A percentile compares a stretch with the other conserved stretches of the same genome.
Evolutionary conservation across 2,888 invertebrate genomes (phyloP).

Genomic region (Eupithecia vulgata): DNA sequence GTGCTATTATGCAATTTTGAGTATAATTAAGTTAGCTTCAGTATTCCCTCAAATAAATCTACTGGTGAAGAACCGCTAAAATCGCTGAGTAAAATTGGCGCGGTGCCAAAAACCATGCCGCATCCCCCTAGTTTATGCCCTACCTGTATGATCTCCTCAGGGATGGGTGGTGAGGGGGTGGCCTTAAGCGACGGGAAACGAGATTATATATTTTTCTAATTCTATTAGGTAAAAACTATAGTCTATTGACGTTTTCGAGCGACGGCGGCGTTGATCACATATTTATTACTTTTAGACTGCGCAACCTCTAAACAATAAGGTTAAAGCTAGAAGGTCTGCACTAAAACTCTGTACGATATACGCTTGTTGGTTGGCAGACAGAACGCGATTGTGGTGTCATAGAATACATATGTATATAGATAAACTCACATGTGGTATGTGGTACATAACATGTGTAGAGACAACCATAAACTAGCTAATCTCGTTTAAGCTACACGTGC

Average conservation of each 20-base stretch:
- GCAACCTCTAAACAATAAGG: no score
- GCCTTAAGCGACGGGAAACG: neutral
- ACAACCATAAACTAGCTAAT: no score
- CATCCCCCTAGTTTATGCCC: constrained; percentile 36
- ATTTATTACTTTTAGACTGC: neutral
- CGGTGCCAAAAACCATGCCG: constrained; percentile 30
- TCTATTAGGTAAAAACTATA: constrained; percentile 5
- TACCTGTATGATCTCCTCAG: constrained; percentile 34
- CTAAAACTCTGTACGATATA: no score
- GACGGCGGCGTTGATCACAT: neutral
- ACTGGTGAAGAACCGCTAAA: neutral
- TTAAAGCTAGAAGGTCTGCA: no score
- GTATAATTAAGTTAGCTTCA: neutral
- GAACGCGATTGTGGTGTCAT: no score
- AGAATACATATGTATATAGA: no score
- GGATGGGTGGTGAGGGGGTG: neutral
- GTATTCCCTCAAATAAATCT: neutral
- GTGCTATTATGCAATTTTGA: neutral
- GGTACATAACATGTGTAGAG: no score
- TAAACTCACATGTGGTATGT: no score
- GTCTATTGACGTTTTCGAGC: neutral
- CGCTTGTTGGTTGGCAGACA: no score
- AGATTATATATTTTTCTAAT: constrained; percentile 13
- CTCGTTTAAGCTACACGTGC: no score
- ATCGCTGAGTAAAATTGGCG: constrained; percentile 21